These are phyloP conservation scores for Habroteleia sp. DNA, from an alignment of 2,888 invertebrate species.

Conservation along the genomic window DNA sequence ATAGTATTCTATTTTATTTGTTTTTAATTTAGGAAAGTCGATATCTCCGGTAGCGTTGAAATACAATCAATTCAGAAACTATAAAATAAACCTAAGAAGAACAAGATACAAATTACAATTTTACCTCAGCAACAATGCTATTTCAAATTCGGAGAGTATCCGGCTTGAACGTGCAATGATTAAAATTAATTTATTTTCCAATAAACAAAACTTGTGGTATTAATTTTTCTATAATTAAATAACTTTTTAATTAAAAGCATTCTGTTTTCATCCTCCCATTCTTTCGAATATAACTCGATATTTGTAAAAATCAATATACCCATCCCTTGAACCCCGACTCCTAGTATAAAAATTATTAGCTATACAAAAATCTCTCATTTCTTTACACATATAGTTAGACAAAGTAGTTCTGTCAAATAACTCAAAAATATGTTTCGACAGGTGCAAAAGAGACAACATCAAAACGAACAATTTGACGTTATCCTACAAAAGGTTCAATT, in stretches of 20 bases:
- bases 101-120: background rate
- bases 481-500: slow-evolving; percentile 67
- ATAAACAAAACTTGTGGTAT: background rate
- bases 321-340: no score
- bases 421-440: no score
- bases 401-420: no score
- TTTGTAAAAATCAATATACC: background rate
- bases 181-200: background rate
- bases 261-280: background rate
- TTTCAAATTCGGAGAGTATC: background rate
- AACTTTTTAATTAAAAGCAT: slow-evolving; percentile 3
- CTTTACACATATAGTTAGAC: background rate
- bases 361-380: no score
- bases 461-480: slow-evolving; percentile 69
- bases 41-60: background rate
- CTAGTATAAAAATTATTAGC: no score
- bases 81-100: background rate
- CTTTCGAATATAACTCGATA: background rate
- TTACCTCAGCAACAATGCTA: no score
- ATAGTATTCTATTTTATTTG: background rate
- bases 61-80: background rate
- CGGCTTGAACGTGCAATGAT: background rate
- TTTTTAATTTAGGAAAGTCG: slow-evolving; percentile 3
- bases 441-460: no score
- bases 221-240: no score